Evolutionary conservation across 2,797 vertebrate species (phyloP).

Genomic region (Xiphorhynchus erythropygius): DNA sequence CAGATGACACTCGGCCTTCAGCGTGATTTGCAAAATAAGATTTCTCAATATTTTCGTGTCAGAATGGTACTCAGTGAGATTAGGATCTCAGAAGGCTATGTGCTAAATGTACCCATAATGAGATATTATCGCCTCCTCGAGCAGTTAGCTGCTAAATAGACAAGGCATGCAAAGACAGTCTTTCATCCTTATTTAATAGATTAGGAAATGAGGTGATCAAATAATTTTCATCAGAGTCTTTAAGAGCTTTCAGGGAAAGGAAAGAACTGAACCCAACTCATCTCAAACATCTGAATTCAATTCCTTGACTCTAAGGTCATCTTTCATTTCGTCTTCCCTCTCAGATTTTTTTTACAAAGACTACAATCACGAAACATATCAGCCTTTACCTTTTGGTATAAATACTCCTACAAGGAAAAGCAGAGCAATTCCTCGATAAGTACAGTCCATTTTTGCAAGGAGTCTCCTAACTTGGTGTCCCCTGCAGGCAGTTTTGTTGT

Average conservation of each 20-base stretch:
- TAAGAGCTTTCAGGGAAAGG: background rate
- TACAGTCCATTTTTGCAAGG: background rate
- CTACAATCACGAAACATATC: background rate
- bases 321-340: background rate
- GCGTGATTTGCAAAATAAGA: background rate
- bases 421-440: background rate
- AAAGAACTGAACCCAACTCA: background rate
- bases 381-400: background rate
- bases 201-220: background rate
- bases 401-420: background rate
- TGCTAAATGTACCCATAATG: background rate
- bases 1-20: background rate
- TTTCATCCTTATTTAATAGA: slow-evolving; percentile 5
- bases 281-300: background rate
- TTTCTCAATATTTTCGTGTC: background rate
- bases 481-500: background rate
- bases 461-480: background rate
- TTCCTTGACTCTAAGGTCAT: background rate
- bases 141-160: background rate
- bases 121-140: background rate
- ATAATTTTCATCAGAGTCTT: background rate
- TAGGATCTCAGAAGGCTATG: background rate
- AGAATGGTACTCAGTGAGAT: background rate
- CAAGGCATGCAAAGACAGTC: background rate
- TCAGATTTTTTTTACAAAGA: background rate